A percentile compares a stretch with the other conserved stretches of the same genome.
These are phyloP conservation scores for Athalia rosae DNA, from an alignment of 2,888 invertebrate species.

Conservation along the genomic window DNA sequence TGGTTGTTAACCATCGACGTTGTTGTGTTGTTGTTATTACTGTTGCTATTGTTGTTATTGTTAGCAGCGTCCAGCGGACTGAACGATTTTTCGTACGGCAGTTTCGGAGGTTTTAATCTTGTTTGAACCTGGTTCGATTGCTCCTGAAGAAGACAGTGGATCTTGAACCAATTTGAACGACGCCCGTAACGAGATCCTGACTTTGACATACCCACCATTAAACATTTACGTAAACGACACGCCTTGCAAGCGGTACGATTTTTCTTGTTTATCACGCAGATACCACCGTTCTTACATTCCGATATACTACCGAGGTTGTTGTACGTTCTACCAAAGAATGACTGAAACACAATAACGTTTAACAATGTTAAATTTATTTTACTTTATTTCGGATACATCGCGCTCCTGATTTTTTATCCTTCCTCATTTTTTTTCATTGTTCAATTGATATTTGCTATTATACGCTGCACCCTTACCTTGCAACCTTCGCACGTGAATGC, in stretches of 20 bases:
- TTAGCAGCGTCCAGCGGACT: constrained; percentile 66
- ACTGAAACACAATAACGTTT: constrained; percentile 65
- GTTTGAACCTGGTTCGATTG: constrained; percentile 70
- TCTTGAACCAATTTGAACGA: constrained; percentile 78
- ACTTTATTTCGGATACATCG: neutral
- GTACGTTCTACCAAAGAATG: constrained; percentile 77
- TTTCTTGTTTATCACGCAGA: constrained; percentile 77
- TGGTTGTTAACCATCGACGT: constrained; percentile 48
- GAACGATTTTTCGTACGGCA: constrained; percentile 65
- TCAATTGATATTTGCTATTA: neutral
- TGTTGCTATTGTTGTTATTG: constrained; percentile 59
- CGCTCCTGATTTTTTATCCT: neutral
- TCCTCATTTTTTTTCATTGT: neutral
- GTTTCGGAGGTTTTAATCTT: constrained; percentile 64
- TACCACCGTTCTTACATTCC: constrained; percentile 76
- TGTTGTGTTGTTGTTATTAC: constrained; percentile 57
- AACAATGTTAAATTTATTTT: neutral
- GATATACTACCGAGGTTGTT: constrained; percentile 75
- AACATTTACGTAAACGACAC: constrained; percentile 75
- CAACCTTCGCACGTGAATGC: constrained; percentile 71
- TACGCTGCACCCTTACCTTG: constrained; percentile 62
- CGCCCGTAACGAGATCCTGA: constrained; percentile 76
- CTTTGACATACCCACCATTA: constrained; percentile 76
- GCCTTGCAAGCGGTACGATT: constrained; percentile 77
- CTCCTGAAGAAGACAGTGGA: constrained; percentile 78